phyloP scores from a whole-genome alignment of 30 jellyfish, hydroid and myxozoan genomes.

The Hydractinia symbiolongicarpus region DNA sequence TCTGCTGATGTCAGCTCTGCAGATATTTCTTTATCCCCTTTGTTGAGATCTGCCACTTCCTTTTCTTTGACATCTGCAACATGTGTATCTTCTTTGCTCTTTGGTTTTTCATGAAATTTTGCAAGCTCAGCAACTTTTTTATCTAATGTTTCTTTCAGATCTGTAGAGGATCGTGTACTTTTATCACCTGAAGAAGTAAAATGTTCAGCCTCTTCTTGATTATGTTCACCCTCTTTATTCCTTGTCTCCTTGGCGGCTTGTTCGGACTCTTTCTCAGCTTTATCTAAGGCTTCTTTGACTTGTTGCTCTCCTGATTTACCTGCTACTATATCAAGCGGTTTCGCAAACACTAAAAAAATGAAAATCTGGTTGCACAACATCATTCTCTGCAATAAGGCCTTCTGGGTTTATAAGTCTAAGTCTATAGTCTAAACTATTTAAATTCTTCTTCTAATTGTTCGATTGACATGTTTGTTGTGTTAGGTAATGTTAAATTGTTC shows the following conservation, averaged over 20 bases:
- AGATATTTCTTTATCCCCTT: slow-evolving; percentile 6
- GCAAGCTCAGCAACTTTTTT: slow-evolving; percentile 33
- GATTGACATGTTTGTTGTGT: too few relatives aligned
- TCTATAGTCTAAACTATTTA: too few relatives aligned
- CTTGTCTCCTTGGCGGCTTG: slow-evolving; percentile 66
- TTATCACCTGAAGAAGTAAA: neutral
- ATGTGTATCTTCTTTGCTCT: slow-evolving; percentile 7
- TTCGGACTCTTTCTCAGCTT: slow-evolving; percentile 95
- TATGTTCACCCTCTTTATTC: neutral
- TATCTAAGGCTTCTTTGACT: slow-evolving; percentile 89
- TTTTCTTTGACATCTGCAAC: slow-evolving; percentile 6
- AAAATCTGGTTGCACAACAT: neutral
- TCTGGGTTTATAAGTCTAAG: too few relatives aligned
- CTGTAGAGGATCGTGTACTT: slow-evolving; percentile 19
- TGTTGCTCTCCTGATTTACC: slow-evolving; percentile 96
- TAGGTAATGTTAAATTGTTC: too few relatives aligned
- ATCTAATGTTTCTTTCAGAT: slow-evolving; percentile 34
- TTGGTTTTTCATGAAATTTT: slow-evolving; percentile 21
- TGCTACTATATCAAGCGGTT: slow-evolving; percentile 87
- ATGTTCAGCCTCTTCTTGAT: slow-evolving; percentile 22
- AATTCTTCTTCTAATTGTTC: too few relatives aligned
- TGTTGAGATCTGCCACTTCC: slow-evolving; percentile 8
- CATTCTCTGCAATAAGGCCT: too few relatives aligned
- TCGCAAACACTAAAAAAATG: slow-evolving; percentile 37
- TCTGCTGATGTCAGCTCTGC: slow-evolving; percentile 29